Percentiles rank a stretch among this genome's conserved stretches.
phyloP scores from a whole-genome alignment of 2,888 invertebrate genomes.

The Aphelenchoides bicaudatus region DNA sequence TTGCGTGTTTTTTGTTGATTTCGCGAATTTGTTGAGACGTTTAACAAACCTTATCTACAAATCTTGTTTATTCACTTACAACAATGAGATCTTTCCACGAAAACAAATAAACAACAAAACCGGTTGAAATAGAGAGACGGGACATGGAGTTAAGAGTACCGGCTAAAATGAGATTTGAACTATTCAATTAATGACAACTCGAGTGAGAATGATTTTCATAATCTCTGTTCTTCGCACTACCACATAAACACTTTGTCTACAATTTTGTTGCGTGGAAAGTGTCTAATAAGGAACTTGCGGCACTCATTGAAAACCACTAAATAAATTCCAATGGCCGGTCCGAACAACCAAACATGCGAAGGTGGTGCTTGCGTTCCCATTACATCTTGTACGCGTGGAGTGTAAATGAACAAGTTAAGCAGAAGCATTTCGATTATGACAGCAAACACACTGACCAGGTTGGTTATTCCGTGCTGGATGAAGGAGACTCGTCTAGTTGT shows the following conservation, averaged over 20 bases:
- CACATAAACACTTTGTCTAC: slow-evolving; percentile 14
- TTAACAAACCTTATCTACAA: no score
- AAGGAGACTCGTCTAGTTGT: slow-evolving; percentile 59
- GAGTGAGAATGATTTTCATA: no score
- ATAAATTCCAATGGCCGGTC: slow-evolving; percentile 48
- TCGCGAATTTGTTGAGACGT: no score
- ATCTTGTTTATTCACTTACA: no score
- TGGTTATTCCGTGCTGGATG: slow-evolving; percentile 56
- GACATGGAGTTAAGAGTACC: no score
- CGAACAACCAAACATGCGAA: slow-evolving; percentile 45
- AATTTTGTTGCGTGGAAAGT: slow-evolving; percentile 2
- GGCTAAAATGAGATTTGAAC: no score
- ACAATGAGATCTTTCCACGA: no score
- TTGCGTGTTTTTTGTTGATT: no score
- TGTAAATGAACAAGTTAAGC: slow-evolving; percentile 57
- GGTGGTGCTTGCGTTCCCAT: slow-evolving; percentile 59
- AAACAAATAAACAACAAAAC: no score
- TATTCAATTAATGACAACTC: no score
- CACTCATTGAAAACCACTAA: slow-evolving; percentile 54
- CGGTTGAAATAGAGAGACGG: no score
- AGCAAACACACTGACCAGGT: slow-evolving; percentile 56
- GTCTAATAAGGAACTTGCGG: slow-evolving; percentile 47
- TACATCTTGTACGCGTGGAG: slow-evolving; percentile 56
- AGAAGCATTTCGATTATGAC: slow-evolving; percentile 56
- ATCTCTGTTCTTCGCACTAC: background rate